These are phyloP conservation scores for Spodoptera exigua DNA, from an alignment of 2,888 invertebrate species.

Conservation along the genomic window DNA sequence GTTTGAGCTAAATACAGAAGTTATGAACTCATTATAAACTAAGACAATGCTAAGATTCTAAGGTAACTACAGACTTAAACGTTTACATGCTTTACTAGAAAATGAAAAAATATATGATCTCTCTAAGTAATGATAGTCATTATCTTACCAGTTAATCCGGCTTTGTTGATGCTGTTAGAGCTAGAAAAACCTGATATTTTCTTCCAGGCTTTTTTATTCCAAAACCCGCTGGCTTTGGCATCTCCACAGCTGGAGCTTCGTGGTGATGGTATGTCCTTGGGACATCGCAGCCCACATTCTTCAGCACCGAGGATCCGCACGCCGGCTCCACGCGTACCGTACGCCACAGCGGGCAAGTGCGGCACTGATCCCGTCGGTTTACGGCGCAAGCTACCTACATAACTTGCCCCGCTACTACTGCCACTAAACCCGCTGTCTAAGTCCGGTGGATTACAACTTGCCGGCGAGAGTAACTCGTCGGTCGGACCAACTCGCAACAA, in stretches of 20 bases:
- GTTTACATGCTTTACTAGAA: conserved; percentile 51
- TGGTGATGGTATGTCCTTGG: conserved; percentile 80
- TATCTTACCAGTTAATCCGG: conserved; percentile 91
- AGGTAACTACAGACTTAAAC: conserved; percentile 39
- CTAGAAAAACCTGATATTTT: conserved; percentile 93
- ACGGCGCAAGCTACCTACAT: conserved; percentile 92
- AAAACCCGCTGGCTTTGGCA: conserved; percentile 89
- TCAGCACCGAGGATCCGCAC: conserved; percentile 85
- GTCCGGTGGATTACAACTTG: conserved; percentile 91
- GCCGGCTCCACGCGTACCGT: conserved; percentile 86
- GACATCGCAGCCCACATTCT: conserved; percentile 80
- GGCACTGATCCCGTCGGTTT: conserved; percentile 87
- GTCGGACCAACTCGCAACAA: conserved; percentile 92
- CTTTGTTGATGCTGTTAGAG: conserved; percentile 92
- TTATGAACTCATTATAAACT: conserved; percentile 47
- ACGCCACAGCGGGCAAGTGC: conserved; percentile 86
- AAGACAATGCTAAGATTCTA: conserved; percentile 40
- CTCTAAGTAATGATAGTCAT: conserved; percentile 4
- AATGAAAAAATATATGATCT: conserved; percentile 29
- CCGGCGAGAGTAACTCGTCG: conserved; percentile 92
- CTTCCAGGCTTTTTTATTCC: conserved; percentile 94
- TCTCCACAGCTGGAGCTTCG: conserved; percentile 86
- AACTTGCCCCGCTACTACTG: conserved; percentile 95
- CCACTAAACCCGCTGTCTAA: conserved; percentile 95
- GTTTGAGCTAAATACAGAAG: conserved; percentile 82